phyloP scores from a whole-genome alignment of 2,888 invertebrate genomes.

The Eristalinus sepulchralis region DNA sequence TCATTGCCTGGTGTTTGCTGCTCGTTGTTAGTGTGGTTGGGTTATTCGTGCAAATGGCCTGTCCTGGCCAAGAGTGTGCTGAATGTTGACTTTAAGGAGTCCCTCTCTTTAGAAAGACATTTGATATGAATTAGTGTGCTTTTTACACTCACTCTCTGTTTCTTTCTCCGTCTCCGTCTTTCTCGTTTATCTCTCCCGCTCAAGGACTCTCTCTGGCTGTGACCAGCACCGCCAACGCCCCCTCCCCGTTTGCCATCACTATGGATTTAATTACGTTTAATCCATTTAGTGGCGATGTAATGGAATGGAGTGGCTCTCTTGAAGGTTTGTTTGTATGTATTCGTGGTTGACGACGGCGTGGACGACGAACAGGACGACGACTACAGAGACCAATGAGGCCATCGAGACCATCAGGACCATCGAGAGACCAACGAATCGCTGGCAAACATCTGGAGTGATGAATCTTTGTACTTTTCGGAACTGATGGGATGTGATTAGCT shows the following conservation, averaged over 20 bases:
- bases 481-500: conserved; percentile 64
- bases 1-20: not conserved
- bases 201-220: not conserved
- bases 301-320: conserved; percentile 53
- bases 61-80: not conserved
- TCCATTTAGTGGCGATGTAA: conserved; percentile 61
- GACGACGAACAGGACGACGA: not conserved
- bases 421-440: not conserved
- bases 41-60: not conserved
- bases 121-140: conserved; percentile 62
- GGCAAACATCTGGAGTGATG: conserved; percentile 55
- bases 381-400: not conserved
- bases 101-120: conserved; percentile 49
- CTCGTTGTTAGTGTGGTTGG: not conserved
- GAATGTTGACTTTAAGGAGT: conserved; percentile 28
- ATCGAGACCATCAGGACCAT: not conserved
- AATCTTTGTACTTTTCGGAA: conserved; percentile 58
- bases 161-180: not conserved
- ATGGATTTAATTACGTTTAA: conserved; percentile 63
- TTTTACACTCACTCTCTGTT: conserved; percentile 31
- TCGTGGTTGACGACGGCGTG: conserved; percentile 11
- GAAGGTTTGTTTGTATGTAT: conserved; percentile 20
- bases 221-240: not conserved
- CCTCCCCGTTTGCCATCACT: conserved; percentile 10
- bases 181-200: not conserved